phyloP scores from a whole-genome alignment of 2,888 invertebrate genomes.

The Julus scanicus region DNA sequence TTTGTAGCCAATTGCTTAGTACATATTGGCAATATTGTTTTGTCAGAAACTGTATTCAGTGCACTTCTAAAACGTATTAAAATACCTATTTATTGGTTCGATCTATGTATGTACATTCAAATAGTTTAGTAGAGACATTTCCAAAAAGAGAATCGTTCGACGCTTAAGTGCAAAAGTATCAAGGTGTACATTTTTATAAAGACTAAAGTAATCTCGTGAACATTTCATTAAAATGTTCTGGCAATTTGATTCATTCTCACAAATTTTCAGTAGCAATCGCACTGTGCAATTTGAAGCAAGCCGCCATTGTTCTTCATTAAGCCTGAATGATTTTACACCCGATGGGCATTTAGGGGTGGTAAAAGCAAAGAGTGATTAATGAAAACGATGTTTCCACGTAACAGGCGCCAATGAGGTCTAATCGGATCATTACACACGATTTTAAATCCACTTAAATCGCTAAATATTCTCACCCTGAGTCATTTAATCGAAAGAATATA shows the following conservation, averaged over 20 bases:
- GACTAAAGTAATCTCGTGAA: neutral
- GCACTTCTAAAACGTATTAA: too few species aligned
- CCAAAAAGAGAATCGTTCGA: too few species aligned
- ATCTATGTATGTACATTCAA: too few species aligned
- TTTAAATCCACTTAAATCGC: slow-evolving; percentile 12
- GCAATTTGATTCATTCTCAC: neutral
- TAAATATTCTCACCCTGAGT: neutral
- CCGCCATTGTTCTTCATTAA: neutral
- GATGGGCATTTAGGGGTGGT: neutral
- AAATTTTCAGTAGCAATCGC: neutral
- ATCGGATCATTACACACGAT: neutral
- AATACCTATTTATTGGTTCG: too few species aligned
- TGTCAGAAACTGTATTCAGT: too few species aligned
- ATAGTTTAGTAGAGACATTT: too few species aligned
- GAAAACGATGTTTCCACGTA: neutral
- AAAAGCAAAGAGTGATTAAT: slow-evolving; percentile 19
- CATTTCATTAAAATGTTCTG: neutral
- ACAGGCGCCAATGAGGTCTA: neutral
- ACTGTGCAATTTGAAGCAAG: neutral
- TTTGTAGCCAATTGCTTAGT: too few species aligned
- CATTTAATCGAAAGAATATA: neutral
- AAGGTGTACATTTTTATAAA: too few species aligned
- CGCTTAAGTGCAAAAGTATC: too few species aligned
- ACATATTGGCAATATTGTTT: too few species aligned
- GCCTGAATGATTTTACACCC: neutral